A percentile compares a stretch with the other conserved stretches of the same genome.
These are phyloP conservation scores for Notarius lentiginosus DNA, from an alignment of 2,113 vertebrate species.

Conservation along the genomic window DNA sequence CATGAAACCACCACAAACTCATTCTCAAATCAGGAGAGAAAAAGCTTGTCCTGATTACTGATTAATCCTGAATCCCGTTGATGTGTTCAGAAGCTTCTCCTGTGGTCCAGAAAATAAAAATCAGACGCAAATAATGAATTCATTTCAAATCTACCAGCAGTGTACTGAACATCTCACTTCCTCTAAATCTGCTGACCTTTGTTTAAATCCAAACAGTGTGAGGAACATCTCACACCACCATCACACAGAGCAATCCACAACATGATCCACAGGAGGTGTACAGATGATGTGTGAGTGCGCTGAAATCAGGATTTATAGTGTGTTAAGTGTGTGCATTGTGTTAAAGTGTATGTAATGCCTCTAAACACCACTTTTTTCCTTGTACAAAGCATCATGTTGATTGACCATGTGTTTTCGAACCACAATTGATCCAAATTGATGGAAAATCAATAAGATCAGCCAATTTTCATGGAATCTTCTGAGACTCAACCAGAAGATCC, in stretches of 20 bases:
- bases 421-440: no score
- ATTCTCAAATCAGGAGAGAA: slow-evolving; percentile 5
- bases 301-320: not conserved
- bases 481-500: no score
- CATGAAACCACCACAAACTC: not conserved
- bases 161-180: not conserved
- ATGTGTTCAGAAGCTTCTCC: slow-evolving; percentile 11
- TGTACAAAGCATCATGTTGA: no score
- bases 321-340: not conserved
- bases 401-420: no score
- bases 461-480: no score
- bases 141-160: not conserved
- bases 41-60: slow-evolving; percentile 5
- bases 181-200: not conserved
- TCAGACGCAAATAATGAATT: not conserved
- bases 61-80: slow-evolving; percentile 37
- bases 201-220: not conserved
- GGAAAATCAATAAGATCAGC: no score
- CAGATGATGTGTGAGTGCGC: not conserved
- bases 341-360: no score
- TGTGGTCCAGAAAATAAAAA: not conserved
- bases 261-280: not conserved
- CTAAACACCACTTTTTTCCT: no score
- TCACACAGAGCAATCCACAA: not conserved
- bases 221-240: not conserved